Evolutionary conservation across 2,797 vertebrate genomes (phyloP), one percentile per base, ranked within the genome.

Genomic region (Neosilurus mollespiculum): DNA sequence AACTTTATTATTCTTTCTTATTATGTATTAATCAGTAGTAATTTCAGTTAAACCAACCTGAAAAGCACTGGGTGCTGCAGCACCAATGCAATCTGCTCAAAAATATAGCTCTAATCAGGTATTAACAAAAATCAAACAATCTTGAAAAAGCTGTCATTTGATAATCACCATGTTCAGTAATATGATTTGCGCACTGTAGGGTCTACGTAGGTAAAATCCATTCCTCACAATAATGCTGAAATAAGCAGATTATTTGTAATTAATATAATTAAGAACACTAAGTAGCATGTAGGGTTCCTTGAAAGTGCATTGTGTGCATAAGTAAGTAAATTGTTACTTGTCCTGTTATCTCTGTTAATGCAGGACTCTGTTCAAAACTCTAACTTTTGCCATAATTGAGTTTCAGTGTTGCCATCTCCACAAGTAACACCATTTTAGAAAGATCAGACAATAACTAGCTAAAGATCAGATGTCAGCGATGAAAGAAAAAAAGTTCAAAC

Each of bases 401-500:
- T 49, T 62, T 62, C 37, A 78, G 34, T 49, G 22, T 49, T 24
- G 59, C 75, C 15, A 24, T 51, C 76, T 49, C 15, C 2, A 51
- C 59, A 26, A 64, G 30, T 64, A 64, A 51, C 30, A 34, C 76
- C 59, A 64, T 78, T 78, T 64, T 37, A 51, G 37, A 51, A 43
- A 78, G 34, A 78, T 64, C 37, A 64, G 37, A 64, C 59, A 78
- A 9, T 1, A 37, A 78, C 59, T 64, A 64, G 59, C 37, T 26
- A 16, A 49, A 16, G 59, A 62, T 78, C 59, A 64, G 37, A 62
- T 78, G 37, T 64, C 59, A 78, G 58, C 49, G 59, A 62, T 78
- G 22, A 64, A 78, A 78, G 30, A 77, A 20, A 18, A 64, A 78
- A 78, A 78, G 59, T 78, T 37, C 59, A 64, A n/a, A 64, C 59